Evolutionary conservation across 2,113 vertebrate genomes (phyloP), one percentile per base, ranked within the genome.

Genomic region (Sander lucioperca): DNA sequence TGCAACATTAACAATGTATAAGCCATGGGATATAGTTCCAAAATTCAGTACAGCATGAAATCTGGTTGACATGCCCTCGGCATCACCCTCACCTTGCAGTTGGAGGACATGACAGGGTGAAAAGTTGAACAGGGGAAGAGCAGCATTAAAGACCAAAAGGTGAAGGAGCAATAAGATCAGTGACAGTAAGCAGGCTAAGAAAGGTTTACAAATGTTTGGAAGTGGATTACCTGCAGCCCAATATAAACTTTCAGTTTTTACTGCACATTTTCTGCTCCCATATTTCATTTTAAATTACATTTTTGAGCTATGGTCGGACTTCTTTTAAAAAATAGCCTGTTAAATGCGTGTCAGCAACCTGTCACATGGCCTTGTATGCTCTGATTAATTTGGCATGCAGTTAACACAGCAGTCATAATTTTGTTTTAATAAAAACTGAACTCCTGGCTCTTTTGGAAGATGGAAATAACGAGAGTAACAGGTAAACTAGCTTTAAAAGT

Each of bases 41-140:
- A 82, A 79, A 85, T 50, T 74, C 82, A 83, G 63, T 74, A 23
- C 18, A 82, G 75, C 82, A 58, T 89, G 69, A 88, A 87, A 87
- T 89, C 57, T 69, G 62, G 21, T 82, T 88, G 73, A 71, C 80
- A 82, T 39, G 63, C 50, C 50, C 77, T 75, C 2, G 54, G 63
- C 62, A 25, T 15, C 63, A 58, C 19, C 58, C 39, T 79, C 61
- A 65, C 57, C 59, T 68, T 62, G 4, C 14, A 59, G 48, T 36
- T 51, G 51, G 18, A 79, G 51, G 33, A 75, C 76, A 14, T 14
- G 3, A 43, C 50, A 56, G 25, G 58, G 10, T 19, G 62, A 74
- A 80, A 79, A 50, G 73, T 85, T 89, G 39, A 87, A 3, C 23
- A 47, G 57, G 75, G 82, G 61, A 80, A 57, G 63, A 53, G 72